phyloP scores from a whole-genome alignment of 1,140 invertebrate genomes.

The Varroa destructor region DNA sequence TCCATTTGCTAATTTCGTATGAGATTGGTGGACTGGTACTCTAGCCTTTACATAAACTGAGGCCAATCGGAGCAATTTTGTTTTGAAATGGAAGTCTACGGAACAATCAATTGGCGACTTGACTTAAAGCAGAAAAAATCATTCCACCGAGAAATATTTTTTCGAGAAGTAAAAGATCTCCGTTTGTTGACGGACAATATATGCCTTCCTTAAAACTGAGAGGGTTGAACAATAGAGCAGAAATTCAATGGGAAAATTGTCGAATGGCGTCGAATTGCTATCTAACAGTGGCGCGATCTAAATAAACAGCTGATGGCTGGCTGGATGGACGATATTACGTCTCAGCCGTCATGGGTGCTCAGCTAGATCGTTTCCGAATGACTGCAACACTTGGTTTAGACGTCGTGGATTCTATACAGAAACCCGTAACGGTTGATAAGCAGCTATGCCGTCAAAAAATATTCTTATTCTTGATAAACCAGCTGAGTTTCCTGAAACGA shows the following conservation, averaged over 20 bases:
- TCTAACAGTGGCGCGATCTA: slow-evolving; percentile 39
- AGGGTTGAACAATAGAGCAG: slow-evolving; percentile 53
- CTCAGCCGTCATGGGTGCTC: slow-evolving; percentile 53
- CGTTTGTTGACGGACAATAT: slow-evolving; percentile 36
- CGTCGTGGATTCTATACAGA: slow-evolving; percentile 50
- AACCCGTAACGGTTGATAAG: slow-evolving; percentile 60
- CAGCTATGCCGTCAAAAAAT: slow-evolving; percentile 33
- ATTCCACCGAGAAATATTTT: slow-evolving; percentile 53
- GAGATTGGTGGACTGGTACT: slow-evolving; percentile 97
- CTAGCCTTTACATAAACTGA: slow-evolving; percentile 65
- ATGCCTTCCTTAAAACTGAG: slow-evolving; percentile 33
- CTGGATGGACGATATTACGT: slow-evolving; percentile 79
- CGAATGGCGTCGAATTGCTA: slow-evolving; percentile 55
- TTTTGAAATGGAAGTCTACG: slow-evolving; percentile 95
- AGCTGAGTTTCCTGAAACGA: too few species aligned
- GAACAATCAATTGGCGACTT: slow-evolving; percentile 80
- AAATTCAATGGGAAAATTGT: slow-evolving; percentile 83
- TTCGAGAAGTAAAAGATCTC: slow-evolving; percentile 34
- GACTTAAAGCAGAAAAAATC: slow-evolving; percentile 54
- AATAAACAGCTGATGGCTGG: slow-evolving; percentile 35
- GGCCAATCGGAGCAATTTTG: slow-evolving; percentile 62
- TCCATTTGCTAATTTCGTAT: slow-evolving; percentile 66
- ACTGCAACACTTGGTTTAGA: slow-evolving; percentile 59
- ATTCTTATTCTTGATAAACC: slow-evolving; percentile 44
- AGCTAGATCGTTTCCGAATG: slow-evolving; percentile 94